Conservation (phyloP, 1,140 invertebrate genomes). For the Chrysoperla carnea region DNA sequence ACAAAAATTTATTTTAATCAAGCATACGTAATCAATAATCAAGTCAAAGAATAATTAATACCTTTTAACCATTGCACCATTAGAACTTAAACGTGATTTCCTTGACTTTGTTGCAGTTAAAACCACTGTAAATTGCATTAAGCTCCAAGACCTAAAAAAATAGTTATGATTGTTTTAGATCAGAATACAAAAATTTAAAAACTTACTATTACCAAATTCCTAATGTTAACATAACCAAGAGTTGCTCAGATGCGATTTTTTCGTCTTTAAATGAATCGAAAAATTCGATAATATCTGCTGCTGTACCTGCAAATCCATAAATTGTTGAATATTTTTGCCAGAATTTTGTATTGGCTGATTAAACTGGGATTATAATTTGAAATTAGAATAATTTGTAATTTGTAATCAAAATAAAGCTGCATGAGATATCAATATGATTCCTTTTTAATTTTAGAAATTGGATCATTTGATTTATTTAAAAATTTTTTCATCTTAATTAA, state of each 20-base stretch:
- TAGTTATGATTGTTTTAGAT: too few relatives aligned
- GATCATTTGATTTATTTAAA: too few relatives aligned
- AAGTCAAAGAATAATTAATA: conserved; percentile 18
- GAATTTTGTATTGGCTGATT: not conserved
- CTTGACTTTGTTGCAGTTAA: conserved; percentile 71
- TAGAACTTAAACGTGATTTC: conserved; percentile 43
- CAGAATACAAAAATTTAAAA: too few relatives aligned
- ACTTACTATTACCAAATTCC: conserved; percentile 56
- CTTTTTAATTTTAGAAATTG: too few relatives aligned
- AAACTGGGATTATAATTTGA: too few relatives aligned
- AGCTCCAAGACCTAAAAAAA: conserved; percentile 48
- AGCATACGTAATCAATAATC: too few relatives aligned
- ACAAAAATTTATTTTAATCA: too few relatives aligned
- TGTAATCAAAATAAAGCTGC: too few relatives aligned
- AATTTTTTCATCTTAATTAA: too few relatives aligned
- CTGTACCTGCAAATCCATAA: conserved; percentile 36
- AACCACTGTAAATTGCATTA: conserved; percentile 81
- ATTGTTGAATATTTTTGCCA: not conserved
- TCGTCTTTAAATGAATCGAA: conserved; percentile 89
- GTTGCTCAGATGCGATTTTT: conserved; percentile 49
- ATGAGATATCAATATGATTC: too few relatives aligned
- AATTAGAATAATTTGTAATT: too few relatives aligned
- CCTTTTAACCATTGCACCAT: conserved; percentile 22
- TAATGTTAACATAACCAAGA: conserved; percentile 57
- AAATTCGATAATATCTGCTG: conserved; percentile 91